Evolutionary conservation across 64 coral and sea anemone genomes (phyloP), one percentile per base, ranked within the genome.

Genomic region (Stichodactyla mertensii): DNA sequence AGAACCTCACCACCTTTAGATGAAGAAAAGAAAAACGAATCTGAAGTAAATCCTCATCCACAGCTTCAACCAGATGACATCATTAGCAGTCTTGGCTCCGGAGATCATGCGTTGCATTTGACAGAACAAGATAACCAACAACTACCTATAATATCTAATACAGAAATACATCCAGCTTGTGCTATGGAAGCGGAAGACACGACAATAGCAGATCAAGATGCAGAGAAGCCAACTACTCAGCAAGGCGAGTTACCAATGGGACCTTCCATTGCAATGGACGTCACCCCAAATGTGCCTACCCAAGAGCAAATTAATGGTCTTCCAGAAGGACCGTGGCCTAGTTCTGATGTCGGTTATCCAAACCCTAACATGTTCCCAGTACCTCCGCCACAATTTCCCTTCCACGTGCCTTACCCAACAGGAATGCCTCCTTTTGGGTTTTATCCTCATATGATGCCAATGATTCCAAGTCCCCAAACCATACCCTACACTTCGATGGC

Each of bases 401-500:
- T 74, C 69, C 69, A 74, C 20, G 27, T 74, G 69, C 69, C 69
- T 12, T 74, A 74, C 26, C 26, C n/a, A 28, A 74, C 83, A 64
- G 83, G 55, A 6, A 36, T 85, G 16, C 83, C 83, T 55, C n/a
- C 19, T 14, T 85, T 61, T 85, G 83, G 83, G 15, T 85, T 61
- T 55, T 81, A 81, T 54, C 78, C 78, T 19, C 83, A 52, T 24
- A 85, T 61, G 55, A 85, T 85, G 55, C 56, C 83, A 36, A 85
- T 85, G 83, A 58, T 85, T 85, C 56, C 83, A 16, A 51, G 78
- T 2, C 78, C 52, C 16, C 83, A 18, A 22, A 1, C 2, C 61
- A 24, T 62, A 10, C 78, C 31, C 0, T 85, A 58, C 83, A 55
- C 83, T 6, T 6, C 54, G 20, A 61, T 85, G 27, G 10, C 83